Evolutionary conservation across 2,113 vertebrate species (phyloP), one percentile per base, ranked within the genome.

Genomic region (Percopsis transmontana): DNA sequence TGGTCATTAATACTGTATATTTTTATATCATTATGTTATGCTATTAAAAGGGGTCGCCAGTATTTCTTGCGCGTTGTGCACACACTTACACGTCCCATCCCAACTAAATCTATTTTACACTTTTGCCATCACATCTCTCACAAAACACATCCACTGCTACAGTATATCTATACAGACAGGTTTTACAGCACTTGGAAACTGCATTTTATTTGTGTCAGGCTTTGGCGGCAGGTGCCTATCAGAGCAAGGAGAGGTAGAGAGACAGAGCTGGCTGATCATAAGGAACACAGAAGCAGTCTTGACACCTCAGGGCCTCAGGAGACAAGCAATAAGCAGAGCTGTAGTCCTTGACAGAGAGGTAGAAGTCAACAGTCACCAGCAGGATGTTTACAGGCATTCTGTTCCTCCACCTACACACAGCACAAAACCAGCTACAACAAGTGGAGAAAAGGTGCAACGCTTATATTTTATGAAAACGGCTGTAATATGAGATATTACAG

Each of bases 311-410:
- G 18, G 56, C 2, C 33, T 40, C n/a, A 9, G 19, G 56, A 38
- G 38, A 41, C 18, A 18, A 12, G 12, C n/a, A 41, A 20, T 58
- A 18, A 40, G 56, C 13, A 41, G 56, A n/a, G 13, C 23, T n/a
- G 24, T 56, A 33, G 53, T 23, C 52, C 33, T 57, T 57, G 54
- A 57, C 54, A 6, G 54, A 57, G 50, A 9, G 24, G n/a, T n/a
- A 57, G 16, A 38, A 38, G 33, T 57, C 54, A 57, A 57, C 52
- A 54, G 15, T 18, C 56, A 40, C 18, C 10, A 33, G 38, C 15
- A 41, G 56, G 18, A 33, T 33, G 33, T 40, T 39, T 18, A 19
- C 33, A 3, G n/a, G n/a, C n/a, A 19, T 19, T n/a, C 19, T 18
- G 20, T n/a, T n/a, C n/a, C 40, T 40, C 38, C 56, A 2, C 15